Evolutionary conservation across 2,113 vertebrate genomes (phyloP), one percentile per base, ranked within the genome.

Genomic region (Tursiops truncatus): DNA sequence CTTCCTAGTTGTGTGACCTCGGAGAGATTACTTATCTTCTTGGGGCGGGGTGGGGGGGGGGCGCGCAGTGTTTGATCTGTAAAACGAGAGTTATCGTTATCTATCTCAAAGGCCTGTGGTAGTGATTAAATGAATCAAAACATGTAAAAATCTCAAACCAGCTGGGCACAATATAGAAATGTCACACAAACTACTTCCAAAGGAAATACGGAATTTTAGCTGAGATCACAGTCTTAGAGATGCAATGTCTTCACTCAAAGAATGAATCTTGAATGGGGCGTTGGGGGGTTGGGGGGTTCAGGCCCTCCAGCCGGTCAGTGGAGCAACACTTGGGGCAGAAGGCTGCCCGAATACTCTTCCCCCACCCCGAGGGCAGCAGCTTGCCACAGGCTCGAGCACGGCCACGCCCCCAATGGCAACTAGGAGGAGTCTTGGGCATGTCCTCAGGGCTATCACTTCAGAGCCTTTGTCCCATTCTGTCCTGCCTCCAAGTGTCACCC

Each of bases 401-500:
- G 26, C 47, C 47, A 26, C 0, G 8, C 23, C 65, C 80, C 56
- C 6, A 20, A 18, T 0, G 9, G 67, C 26, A 26, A 63, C 18
- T 15, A 58, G 36, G 26, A 67, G 76, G 50, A 79, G 21, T 33
- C 71, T 15, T 2, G 13, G 33, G 23, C 11, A 38, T 2, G 12
- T 73, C 65, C 63, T 50, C 41, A 38, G 31, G 21, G 36, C 11
- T 17, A 8, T 81, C 21, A 77, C 26, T 94, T 67, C 6, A 68
- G 71, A 80, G 21, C 70, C 18, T 91, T 36, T 95, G 74, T 26
- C 36, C 33, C 25, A 3, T 47, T 85, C 74, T 94, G 73, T 89
- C 56, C 77, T 33, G 73, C 38, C 68, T 60, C 56, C 18, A 28
- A 67, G 33, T 41, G 56, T 62, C 47, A 93, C 26, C 41, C 58